phyloP scores from a whole-genome alignment of 1,140 invertebrate genomes.

The Coelopa frigida region DNA sequence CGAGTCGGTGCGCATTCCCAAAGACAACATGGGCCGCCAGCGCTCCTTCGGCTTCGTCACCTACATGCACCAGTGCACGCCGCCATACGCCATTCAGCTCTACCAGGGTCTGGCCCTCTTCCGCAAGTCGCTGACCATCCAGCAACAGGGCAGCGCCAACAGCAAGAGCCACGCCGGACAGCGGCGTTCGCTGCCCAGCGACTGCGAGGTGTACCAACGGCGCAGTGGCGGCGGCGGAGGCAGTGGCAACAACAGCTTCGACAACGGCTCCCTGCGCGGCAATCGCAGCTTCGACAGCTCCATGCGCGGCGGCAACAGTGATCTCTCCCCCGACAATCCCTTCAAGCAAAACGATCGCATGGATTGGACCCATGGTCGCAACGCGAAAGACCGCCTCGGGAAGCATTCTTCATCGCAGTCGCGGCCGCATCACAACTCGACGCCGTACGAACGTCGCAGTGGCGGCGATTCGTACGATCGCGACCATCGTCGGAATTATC shows the following conservation, averaged over 20 bases:
- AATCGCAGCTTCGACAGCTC: no score
- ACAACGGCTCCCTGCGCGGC: no score
- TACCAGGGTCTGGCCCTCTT: slow-evolving; percentile 47
- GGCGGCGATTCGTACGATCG: slow-evolving; percentile 17
- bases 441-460: slow-evolving; percentile 23
- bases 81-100: slow-evolving; percentile 64
- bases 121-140: slow-evolving; percentile 27
- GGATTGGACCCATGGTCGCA: no score
- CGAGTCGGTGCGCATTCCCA: slow-evolving; percentile 64
- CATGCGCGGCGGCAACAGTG: no score
- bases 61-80: slow-evolving; percentile 63
- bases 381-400: not conserved
- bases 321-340: no score
- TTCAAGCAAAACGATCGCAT: no score
- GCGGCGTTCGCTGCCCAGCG: not conserved
- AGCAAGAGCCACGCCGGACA: not conserved
- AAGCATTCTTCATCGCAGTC: slow-evolving; percentile 3
- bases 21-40: slow-evolving; percentile 60
- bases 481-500: slow-evolving; percentile 15
- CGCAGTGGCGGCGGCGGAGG: not conserved
- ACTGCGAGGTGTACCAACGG: no score
- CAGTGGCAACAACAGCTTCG: not conserved
- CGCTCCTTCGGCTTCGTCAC: slow-evolving; percentile 67
- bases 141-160: slow-evolving; percentile 16
- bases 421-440: slow-evolving; percentile 19